Conservation (phyloP, 2,113 vertebrate genomes). For the Spilogale gracilis region DNA sequence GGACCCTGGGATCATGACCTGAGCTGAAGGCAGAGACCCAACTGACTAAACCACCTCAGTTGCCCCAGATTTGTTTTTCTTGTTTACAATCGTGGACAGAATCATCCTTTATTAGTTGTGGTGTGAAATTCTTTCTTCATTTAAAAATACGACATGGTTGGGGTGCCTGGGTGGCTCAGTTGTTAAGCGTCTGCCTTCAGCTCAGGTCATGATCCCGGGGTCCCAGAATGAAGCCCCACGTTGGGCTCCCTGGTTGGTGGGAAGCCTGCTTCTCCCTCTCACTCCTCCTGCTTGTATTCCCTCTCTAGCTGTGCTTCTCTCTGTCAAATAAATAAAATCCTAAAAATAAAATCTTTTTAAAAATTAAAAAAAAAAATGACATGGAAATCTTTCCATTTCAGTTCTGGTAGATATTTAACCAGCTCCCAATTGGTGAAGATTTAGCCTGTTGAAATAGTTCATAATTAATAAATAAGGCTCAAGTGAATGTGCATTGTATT, state of each 20-base stretch:
- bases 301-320: no score
- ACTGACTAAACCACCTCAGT: no score
- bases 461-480: not conserved
- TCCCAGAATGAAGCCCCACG: no score
- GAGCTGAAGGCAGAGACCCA: no score
- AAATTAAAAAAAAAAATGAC: not conserved
- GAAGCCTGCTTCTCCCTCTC: no score
- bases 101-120: not conserved
- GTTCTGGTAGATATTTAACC: not conserved
- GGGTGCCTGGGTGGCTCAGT: no score
- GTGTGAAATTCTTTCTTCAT: not conserved
- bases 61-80: not conserved
- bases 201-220: no score
- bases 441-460: not conserved
- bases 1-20: no score
- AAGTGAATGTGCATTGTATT: not conserved
- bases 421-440: not conserved
- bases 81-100: not conserved
- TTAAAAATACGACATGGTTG: not conserved
- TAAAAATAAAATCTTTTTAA: not conserved
- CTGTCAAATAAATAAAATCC: no score
- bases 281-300: no score
- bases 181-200: no score
- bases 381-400: not conserved
- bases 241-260: no score